A percentile compares a stretch with the other conserved stretches of the same genome.
These are phyloP conservation scores for Amblyraja radiata DNA, from an alignment of 2,797 vertebrate genomes.

Conservation along the genomic window DNA sequence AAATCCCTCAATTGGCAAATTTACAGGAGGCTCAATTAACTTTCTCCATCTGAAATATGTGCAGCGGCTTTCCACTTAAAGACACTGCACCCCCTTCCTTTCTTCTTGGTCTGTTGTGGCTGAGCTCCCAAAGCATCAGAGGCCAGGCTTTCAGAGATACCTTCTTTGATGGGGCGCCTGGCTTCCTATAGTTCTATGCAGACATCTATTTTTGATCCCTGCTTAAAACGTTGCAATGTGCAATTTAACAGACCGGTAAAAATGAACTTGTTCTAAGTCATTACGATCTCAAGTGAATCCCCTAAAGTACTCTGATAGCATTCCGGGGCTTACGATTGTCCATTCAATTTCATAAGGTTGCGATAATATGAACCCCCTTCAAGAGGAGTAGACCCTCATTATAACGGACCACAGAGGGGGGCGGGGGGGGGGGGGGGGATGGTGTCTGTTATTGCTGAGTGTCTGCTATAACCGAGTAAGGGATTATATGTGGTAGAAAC, in stretches of 20 bases:
- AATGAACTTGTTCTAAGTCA: background rate
- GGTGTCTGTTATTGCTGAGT: too few relatives aligned
- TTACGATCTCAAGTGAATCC: background rate
- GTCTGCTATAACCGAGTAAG: too few relatives aligned
- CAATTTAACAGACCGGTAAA: background rate
- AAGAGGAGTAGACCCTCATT: too few relatives aligned
- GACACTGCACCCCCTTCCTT: background rate
- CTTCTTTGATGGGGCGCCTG: background rate
- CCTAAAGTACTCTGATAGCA: background rate
- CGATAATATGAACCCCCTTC: too few relatives aligned
- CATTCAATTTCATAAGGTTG: too few relatives aligned
- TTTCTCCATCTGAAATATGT: slow-evolving; percentile 36
- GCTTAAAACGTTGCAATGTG: background rate
- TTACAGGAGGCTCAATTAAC: slow-evolving; percentile 37
- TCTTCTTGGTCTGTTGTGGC: background rate
- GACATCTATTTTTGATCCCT: background rate
- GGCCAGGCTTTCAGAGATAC: background rate
- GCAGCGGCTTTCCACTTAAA: slow-evolving; percentile 25
- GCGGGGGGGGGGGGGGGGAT: too few relatives aligned
- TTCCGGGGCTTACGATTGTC: background rate
- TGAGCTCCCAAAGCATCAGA: background rate
- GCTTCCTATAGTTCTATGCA: background rate
- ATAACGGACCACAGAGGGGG: too few relatives aligned
- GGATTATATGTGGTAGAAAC: too few relatives aligned
- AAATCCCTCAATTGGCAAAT: slow-evolving; percentile 37